Percentiles rank a stretch among this genome's conserved stretches.
These are phyloP conservation scores for Andrena praecox DNA, from an alignment of 2,888 invertebrate species.

Conservation along the genomic window DNA sequence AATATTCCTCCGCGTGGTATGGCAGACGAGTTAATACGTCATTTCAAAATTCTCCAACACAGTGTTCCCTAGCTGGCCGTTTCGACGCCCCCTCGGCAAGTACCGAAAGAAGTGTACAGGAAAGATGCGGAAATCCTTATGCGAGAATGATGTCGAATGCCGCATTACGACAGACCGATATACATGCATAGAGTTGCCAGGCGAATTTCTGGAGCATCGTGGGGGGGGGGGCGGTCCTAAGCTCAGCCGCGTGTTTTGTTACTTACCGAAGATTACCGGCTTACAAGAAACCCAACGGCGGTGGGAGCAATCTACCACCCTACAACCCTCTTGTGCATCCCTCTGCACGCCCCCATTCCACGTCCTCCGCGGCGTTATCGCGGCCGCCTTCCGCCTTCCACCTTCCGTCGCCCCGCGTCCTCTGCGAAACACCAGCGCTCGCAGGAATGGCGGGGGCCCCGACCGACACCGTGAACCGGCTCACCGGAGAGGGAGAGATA, in stretches of 20 bases:
- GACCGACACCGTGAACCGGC: slow-evolving; percentile 5
- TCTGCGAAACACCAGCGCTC: slow-evolving; percentile 60
- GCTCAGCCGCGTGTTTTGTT: slow-evolving; percentile 78
- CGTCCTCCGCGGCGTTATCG: slow-evolving; percentile 66
- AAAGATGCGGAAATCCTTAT: slow-evolving; percentile 21
- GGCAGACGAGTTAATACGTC: too few species aligned
- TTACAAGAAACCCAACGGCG: slow-evolving; percentile 76
- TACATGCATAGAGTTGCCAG: slow-evolving; percentile 56
- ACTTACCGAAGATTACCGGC: slow-evolving; percentile 79
- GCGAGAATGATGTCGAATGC: slow-evolving; percentile 47
- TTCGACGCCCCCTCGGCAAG: too few species aligned
- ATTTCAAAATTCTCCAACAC: too few species aligned
- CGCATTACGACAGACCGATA: slow-evolving; percentile 68
- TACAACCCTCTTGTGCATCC: slow-evolving; percentile 56
- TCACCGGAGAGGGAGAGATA: slow-evolving; percentile 56
- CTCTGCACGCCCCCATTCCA: slow-evolving; percentile 37
- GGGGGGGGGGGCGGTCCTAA: slow-evolving; percentile 57
- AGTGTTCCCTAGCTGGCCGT: too few species aligned
- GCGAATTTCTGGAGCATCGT: slow-evolving; percentile 69
- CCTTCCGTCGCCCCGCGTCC: slow-evolving; percentile 47
- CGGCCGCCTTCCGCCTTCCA: slow-evolving; percentile 53
- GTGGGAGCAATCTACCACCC: slow-evolving; percentile 70
- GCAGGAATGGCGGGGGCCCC: slow-evolving; percentile 16
- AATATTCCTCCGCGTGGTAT: too few species aligned
- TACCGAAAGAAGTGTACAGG: not conserved